Conservation (phyloP, 2,797 vertebrate genomes). For the Nyctibius grandis region DNA sequence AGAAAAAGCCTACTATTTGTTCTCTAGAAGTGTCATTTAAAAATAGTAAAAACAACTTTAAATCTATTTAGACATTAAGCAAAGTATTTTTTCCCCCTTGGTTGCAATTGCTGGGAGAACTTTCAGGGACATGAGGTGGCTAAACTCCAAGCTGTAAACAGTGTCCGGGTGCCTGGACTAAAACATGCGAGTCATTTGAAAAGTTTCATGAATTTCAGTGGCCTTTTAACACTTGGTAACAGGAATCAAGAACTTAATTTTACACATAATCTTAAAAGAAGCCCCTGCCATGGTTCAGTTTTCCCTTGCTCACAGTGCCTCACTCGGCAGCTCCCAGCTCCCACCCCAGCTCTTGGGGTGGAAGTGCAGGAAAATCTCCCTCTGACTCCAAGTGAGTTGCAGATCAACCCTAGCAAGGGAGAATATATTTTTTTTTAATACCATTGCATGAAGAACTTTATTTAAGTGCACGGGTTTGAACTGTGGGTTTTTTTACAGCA, state of each 20-base stretch:
- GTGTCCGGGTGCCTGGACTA: rapidly evolving
- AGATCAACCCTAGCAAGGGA: not conserved
- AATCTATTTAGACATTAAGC: not conserved
- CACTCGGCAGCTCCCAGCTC: not conserved
- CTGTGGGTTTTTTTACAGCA: not conserved
- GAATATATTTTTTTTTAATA: not conserved
- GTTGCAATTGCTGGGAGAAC: not conserved
- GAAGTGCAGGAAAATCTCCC: not conserved
- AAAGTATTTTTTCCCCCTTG: not conserved
- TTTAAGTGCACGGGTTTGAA: not conserved
- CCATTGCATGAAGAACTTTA: not conserved
- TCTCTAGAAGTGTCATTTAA: not conserved
- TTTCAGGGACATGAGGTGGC: not conserved
- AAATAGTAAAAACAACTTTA: not conserved
- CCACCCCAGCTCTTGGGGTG: not conserved
- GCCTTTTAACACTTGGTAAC: not conserved
- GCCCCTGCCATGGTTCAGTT: not conserved
- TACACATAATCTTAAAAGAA: not conserved
- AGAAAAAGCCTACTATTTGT: not conserved
- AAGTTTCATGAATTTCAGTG: not conserved
- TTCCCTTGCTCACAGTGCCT: not conserved
- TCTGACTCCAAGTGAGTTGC: not conserved
- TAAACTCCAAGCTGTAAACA: not conserved
- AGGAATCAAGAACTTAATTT: not conserved
- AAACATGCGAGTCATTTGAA: not conserved